phyloP scores from a whole-genome alignment of 2,113 vertebrate genomes.

The Nyctibius bracteatus region DNA sequence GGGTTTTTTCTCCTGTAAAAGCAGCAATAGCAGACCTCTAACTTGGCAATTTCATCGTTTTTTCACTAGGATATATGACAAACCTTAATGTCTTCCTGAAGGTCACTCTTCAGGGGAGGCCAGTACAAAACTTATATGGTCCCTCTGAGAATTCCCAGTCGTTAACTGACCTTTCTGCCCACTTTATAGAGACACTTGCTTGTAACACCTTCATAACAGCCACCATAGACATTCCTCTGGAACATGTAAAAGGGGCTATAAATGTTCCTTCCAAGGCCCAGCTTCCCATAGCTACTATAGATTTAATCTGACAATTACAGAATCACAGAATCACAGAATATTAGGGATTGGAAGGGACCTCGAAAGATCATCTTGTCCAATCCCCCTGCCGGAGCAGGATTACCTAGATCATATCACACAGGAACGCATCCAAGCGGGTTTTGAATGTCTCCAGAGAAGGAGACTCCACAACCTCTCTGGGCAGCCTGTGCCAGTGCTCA shows the following conservation, averaged over 20 bases:
- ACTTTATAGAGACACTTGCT: background rate
- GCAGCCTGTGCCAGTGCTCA: too few species aligned
- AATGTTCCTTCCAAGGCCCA: background rate
- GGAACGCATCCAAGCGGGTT: too few species aligned
- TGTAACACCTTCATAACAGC: background rate
- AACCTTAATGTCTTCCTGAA: background rate
- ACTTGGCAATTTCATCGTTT: background rate
- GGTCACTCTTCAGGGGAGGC: background rate
- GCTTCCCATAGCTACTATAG: background rate
- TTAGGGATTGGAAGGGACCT: too few species aligned
- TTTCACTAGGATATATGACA: background rate
- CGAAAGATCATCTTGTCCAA: too few species aligned
- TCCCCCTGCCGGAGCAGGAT: too few species aligned
- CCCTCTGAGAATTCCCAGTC: background rate
- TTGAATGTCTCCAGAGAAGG: too few species aligned
- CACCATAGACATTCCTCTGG: background rate
- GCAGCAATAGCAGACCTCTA: background rate
- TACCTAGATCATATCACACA: too few species aligned
- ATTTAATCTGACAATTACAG: background rate
- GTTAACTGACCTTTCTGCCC: background rate
- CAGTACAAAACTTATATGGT: background rate
- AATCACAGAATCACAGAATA: too few species aligned
- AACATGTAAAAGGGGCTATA: background rate
- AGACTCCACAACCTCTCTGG: too few species aligned
- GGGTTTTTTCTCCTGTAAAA: background rate